phyloP scores from a whole-genome alignment of 2,797 vertebrate species.

The Myripristis murdjan region DNA sequence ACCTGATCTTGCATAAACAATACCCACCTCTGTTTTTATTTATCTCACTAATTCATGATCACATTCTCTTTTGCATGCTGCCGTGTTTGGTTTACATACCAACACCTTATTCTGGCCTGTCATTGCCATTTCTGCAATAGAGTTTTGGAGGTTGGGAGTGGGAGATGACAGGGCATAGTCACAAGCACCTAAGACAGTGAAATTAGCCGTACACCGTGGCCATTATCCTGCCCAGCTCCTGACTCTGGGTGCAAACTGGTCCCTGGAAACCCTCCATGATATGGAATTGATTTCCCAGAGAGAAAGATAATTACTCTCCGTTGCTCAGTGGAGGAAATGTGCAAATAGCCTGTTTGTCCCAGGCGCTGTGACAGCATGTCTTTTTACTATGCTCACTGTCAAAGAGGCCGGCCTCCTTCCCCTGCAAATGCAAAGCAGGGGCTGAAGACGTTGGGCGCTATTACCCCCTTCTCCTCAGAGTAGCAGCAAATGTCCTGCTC shows the following conservation, averaged over 20 bases:
- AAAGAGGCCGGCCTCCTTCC: slow-evolving; percentile 29
- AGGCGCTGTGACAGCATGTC: slow-evolving; percentile 52
- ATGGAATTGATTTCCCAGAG: slow-evolving; percentile 76
- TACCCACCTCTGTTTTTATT: no score
- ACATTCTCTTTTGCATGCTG: background rate
- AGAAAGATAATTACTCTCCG: slow-evolving; percentile 79
- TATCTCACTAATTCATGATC: background rate
- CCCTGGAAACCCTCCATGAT: slow-evolving; percentile 67
- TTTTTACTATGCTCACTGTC: slow-evolving; percentile 54
- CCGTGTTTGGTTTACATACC: background rate
- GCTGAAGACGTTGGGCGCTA: slow-evolving; percentile 35
- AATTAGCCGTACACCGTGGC: slow-evolving; percentile 32
- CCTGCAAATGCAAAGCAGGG: slow-evolving; percentile 54
- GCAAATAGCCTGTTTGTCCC: slow-evolving; percentile 69
- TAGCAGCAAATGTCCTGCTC: slow-evolving; percentile 30
- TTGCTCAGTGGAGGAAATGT: slow-evolving; percentile 63
- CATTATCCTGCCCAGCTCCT: slow-evolving; percentile 50
- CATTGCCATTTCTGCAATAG: background rate
- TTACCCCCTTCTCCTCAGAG: slow-evolving; percentile 27
- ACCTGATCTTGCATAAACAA: background rate
- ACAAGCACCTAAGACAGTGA: slow-evolving; percentile 9
- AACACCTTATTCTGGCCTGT: background rate
- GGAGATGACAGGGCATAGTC: background rate
- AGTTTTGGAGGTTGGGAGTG: background rate
- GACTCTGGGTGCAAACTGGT: slow-evolving; percentile 29